These are phyloP conservation scores for Xylota sylvarum DNA, from an alignment of 2,888 invertebrate species.

Conservation along the genomic window DNA sequence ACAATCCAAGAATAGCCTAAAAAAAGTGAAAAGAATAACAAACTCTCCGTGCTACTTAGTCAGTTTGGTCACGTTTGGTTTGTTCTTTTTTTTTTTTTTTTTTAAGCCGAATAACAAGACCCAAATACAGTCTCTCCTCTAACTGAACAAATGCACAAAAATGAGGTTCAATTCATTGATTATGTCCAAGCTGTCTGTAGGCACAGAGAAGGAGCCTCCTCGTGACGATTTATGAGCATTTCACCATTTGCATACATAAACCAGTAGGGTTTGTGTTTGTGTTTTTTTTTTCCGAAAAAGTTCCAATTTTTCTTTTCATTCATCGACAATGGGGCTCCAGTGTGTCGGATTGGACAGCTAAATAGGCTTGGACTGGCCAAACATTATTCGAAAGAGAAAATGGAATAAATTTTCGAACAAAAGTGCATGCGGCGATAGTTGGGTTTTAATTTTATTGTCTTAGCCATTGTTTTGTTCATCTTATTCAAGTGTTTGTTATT, in stretches of 20 bases:
- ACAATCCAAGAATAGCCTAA: constrained; percentile 1
- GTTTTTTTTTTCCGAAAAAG: constrained; percentile 9
- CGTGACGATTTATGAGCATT: constrained; percentile 64
- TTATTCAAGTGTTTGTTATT: constrained; percentile 65
- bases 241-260: constrained; percentile 70
- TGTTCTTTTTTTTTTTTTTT: not conserved
- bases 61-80: constrained; percentile 58
- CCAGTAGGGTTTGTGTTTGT: constrained; percentile 3
- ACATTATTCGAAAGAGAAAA: constrained; percentile 52
- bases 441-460: constrained; percentile 63
- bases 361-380: constrained; percentile 5
- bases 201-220: not conserved
- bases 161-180: constrained; percentile 68
- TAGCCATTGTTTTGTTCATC: constrained; percentile 16
- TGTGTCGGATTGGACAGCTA: constrained; percentile 15
- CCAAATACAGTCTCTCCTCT: not conserved
- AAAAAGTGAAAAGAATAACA: constrained; percentile 63
- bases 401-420: constrained; percentile 52
- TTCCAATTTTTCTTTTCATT: constrained; percentile 48
- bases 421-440: constrained; percentile 47
- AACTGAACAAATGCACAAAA: constrained; percentile 51
- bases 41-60: constrained; percentile 12
- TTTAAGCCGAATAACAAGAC: not conserved
- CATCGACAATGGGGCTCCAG: constrained; percentile 12
- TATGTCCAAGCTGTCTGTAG: constrained; percentile 43